phyloP scores from a whole-genome alignment of 2,888 invertebrate species.

The Hyposoter didymator region DNA sequence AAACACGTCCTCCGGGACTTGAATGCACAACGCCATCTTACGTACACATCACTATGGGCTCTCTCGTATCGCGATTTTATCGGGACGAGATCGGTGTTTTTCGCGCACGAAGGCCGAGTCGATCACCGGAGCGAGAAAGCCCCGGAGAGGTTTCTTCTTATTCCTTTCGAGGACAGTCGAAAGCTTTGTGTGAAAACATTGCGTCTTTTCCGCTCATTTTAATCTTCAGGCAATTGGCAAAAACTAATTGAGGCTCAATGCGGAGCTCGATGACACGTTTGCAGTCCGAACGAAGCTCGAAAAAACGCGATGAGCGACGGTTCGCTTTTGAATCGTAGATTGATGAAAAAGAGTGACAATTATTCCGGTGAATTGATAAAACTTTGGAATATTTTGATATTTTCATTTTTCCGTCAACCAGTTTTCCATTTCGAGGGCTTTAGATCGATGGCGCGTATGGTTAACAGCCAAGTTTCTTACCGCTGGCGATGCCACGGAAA shows the following conservation, averaged over 20 bases:
- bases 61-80: constrained; percentile 58
- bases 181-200: constrained; percentile 53
- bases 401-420: no score
- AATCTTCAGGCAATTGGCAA: background rate
- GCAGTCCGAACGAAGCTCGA: no score
- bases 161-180: constrained; percentile 51
- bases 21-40: constrained; percentile 49
- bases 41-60: constrained; percentile 44
- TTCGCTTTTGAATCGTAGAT: no score
- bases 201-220: background rate
- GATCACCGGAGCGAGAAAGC: constrained; percentile 66
- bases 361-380: no score
- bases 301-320: no score
- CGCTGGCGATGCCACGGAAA: no score
- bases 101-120: constrained; percentile 65
- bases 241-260: background rate
- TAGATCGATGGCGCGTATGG: no score
- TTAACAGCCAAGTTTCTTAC: no score
- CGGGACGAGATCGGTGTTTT: constrained; percentile 62
- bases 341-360: no score
- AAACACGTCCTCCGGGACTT: constrained; percentile 47
- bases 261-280: background rate
- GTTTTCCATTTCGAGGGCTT: no score
- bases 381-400: no score
- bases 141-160: constrained; percentile 58